Conservation (phyloP, 2,888 invertebrate species). For the Microplitis deprimator region DNA sequence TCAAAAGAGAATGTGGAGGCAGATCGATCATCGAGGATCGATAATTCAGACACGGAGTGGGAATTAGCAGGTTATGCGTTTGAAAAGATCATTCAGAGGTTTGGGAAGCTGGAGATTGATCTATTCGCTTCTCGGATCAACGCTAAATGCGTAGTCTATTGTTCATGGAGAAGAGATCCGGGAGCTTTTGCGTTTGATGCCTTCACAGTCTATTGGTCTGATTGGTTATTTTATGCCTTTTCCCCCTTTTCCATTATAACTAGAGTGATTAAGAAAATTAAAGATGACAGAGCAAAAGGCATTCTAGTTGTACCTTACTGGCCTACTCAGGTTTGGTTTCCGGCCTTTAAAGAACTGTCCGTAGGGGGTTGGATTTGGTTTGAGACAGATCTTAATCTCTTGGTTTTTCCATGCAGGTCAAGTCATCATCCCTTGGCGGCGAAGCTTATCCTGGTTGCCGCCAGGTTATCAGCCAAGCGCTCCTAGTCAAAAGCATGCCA, state of each 20-base stretch:
- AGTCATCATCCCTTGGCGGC: constrained; percentile 47
- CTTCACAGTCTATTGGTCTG: constrained; percentile 44
- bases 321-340: constrained; percentile 56
- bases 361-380: constrained; percentile 25
- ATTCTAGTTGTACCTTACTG: constrained; percentile 55
- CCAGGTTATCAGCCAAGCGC: constrained; percentile 50
- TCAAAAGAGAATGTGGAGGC: constrained; percentile 46
- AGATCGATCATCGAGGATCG: constrained; percentile 36
- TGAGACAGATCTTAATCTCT: constrained; percentile 43
- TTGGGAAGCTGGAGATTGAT: constrained; percentile 39
- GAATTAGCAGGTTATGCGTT: constrained; percentile 4
- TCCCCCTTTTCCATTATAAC: constrained; percentile 39
- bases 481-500: constrained; percentile 45
- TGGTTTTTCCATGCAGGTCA: constrained; percentile 48
- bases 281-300: constrained; percentile 52
- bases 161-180: constrained; percentile 45
- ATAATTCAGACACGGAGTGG: constrained; percentile 1
- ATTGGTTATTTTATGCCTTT: constrained; percentile 41
- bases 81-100: not conserved
- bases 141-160: constrained; percentile 39
- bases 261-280: constrained; percentile 35
- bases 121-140: constrained; percentile 39
- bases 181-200: constrained; percentile 41
- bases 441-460: constrained; percentile 33
- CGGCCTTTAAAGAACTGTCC: constrained; percentile 36